These are phyloP conservation scores for Atta colombica DNA, from an alignment of 1,140 invertebrate genomes.

Conservation along the genomic window DNA sequence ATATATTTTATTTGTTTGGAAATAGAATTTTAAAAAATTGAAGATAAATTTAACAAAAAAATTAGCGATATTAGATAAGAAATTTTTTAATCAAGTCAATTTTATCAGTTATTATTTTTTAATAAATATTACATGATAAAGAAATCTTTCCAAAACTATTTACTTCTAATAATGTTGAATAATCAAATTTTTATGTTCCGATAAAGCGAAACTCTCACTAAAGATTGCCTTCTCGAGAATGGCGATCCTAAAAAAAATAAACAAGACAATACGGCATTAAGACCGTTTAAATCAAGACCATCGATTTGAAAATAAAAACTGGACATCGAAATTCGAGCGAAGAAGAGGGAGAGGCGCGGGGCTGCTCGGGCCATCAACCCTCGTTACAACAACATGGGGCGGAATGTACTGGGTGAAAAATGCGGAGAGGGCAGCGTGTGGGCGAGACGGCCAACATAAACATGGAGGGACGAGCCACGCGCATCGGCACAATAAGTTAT, in stretches of 20 bases:
- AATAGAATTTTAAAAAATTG: neutral
- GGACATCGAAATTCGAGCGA: constrained; percentile 32
- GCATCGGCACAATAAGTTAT: constrained; percentile 76
- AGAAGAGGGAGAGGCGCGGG: neutral
- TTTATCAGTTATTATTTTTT: neutral
- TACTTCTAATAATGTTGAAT: neutral
- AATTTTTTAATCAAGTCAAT: neutral
- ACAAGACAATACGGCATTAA: neutral
- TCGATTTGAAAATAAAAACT: constrained; percentile 37
- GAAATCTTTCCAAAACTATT: neutral
- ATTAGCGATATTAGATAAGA: neutral
- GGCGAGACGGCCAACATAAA: constrained; percentile 72
- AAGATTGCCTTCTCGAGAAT: neutral
- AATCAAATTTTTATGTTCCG: neutral
- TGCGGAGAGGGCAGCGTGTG: constrained; percentile 45
- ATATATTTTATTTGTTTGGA: neutral
- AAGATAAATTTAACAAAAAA: neutral
- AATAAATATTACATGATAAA: neutral
- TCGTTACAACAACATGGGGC: constrained; percentile 40
- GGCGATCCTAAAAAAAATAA: constrained; percentile 1
- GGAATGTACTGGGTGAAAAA: constrained; percentile 39
- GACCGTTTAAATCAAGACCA: neutral
- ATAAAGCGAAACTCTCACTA: neutral
- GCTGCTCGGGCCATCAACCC: constrained; percentile 12
- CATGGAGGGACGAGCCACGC: constrained; percentile 68